Base-by-base conservation (phyloP, 1,140 invertebrate species). In the Ceratina australensis region DNA sequence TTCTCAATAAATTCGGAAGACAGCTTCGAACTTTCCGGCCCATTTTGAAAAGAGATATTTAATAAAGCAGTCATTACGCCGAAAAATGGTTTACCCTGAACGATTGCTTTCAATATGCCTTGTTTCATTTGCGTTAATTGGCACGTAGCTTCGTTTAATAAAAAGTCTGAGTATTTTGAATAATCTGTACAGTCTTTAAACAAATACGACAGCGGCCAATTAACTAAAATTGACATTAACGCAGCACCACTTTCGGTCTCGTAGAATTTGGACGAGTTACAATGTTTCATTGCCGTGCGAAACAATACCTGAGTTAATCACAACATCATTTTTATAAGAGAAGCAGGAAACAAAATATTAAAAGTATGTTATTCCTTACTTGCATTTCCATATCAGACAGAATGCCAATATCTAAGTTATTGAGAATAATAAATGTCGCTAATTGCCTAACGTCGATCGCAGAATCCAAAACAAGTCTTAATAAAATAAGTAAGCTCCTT, bases 181-280 rank as follows among this genome's bases (percentile, higher is more conserved):
- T 71, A 72, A 57, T 52, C 59, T 16, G 20, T 42, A 52, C 20
- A 61, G 60, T 73, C 26, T 26, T 26, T 60, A 20, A 52, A 20
- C n/a, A 22, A 16, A 50, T 71, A 52, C 18, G 89, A 82, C 50
- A 79, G 72, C 18, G 66, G 57, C 87, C 86, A 91, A 1, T 65
- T 80, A 56, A 79, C 73, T 20, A 93, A 66, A 64, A 93, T 85
- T 81, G 90, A 88, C 12, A 92, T 75, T n/a, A 94, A 50, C 12
- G 88, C 77, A 42, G 92, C 91, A 33, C 93, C 94, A 84, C 93
- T 93, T 78, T 93, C 93, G 61, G 89, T 91, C 83, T 94, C 91
- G 82, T 93, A 93, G 74, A 94, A 93, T 80, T 93, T 93, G 7
- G 91, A 91, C 56, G 93, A 94, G 76, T 93, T 91, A 75, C 93